Evolutionary conservation across 2,113 vertebrate species (phyloP), one percentile per base, ranked within the genome.

Genomic region (Caranx melampygus): DNA sequence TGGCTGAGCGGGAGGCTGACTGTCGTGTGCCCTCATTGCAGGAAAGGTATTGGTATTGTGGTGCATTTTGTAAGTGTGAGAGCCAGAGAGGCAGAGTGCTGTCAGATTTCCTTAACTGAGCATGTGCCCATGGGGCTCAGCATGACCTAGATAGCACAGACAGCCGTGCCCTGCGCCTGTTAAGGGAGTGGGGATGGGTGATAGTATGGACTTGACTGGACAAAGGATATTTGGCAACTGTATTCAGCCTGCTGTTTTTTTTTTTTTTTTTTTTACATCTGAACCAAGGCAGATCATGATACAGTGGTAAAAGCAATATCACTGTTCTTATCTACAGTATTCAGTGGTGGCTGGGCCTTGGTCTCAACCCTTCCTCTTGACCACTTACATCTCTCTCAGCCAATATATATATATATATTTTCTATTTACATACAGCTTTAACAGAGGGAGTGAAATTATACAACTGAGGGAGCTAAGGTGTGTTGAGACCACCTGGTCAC

Each of bases 61-160:
- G 55, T 73, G 68, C 58, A 75, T 90, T 85, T 85, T 84, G 71
- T 80, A 78, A 85, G 83, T 85, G 83, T 68, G 40, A 79, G 79
- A 81, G 85, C 65, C 74, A 85, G 69, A 82, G 85, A 91, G 87
- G 90, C 88, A 79, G 87, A 84, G 86, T 73, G 84, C 93, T 94
- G 93, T 95, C 94, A 94, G 87, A 81, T 93, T 88, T 92, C 87
- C 89, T 95, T 92, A 93, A 83, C 87, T 81, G 82, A 89, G 86
- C 84, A 31, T 72, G 83, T 88, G 88, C 87, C 94, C 88, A 79
- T 80, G 69, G 91, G 93, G 92, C 84, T 85, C 62, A 68, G 71
- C 71, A 82, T 95, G 94, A 94, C 94, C 94, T 93, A 95, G 72
- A 94, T 95, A 91, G 26, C 76, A 82, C 86, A 89, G 85, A 79